These are phyloP conservation scores for Leptopilina myrica DNA, from an alignment of 2,888 invertebrate genomes.

Conservation along the genomic window DNA sequence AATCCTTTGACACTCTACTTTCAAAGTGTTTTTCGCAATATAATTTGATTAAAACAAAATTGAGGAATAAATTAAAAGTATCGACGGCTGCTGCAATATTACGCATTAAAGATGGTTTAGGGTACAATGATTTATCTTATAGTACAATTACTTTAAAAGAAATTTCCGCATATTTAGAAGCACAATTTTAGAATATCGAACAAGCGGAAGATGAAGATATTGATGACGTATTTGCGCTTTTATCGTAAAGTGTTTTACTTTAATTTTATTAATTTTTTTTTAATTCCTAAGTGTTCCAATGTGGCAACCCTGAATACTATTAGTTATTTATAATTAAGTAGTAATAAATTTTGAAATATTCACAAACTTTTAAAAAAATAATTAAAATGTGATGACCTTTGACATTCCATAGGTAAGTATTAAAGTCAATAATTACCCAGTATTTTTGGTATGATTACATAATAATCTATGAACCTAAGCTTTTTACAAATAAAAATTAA, in stretches of 20 bases:
- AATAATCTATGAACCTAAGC: too few species aligned
- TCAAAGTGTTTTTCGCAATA: slow-evolving; percentile 43
- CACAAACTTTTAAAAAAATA: too few species aligned
- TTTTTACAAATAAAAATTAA: too few species aligned
- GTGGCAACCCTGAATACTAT: too few species aligned
- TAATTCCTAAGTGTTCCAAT: background rate
- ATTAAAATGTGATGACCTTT: too few species aligned
- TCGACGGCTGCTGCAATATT: slow-evolving; percentile 43
- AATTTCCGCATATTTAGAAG: background rate
- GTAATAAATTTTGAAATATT: too few species aligned
- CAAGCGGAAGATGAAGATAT: background rate
- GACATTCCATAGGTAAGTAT: too few species aligned
- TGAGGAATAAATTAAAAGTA: slow-evolving; percentile 42
- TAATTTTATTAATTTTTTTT: background rate
- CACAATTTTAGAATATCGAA: background rate
- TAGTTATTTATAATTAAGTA: too few species aligned
- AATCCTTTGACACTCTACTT: slow-evolving; percentile 3
- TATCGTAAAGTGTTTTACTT: background rate
- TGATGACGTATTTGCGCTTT: background rate
- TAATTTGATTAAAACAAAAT: slow-evolving; percentile 46
- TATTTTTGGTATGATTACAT: too few species aligned
- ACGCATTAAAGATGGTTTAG: slow-evolving; percentile 37
- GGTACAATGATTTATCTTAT: background rate
- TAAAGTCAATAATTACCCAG: too few species aligned
- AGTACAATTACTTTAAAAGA: background rate